Percentiles rank a stretch among this genome's conserved stretches.
Evolutionary conservation across 2,888 invertebrate genomes (phyloP).

Genomic region (Apamea crenata): DNA sequence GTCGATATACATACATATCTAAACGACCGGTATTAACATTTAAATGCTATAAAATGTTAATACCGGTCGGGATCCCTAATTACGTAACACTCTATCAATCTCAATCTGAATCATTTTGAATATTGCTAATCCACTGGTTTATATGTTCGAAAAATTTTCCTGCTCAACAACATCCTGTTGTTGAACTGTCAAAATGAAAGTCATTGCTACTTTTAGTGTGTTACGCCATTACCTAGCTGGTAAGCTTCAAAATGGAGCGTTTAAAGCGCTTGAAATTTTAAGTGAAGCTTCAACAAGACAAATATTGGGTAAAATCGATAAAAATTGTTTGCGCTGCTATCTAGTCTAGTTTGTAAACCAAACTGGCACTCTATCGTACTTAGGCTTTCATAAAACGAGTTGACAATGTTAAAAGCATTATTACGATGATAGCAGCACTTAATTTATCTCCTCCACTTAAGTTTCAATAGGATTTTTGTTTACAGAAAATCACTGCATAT

Average conservation of each 20-base stretch:
- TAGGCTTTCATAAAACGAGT: not conserved
- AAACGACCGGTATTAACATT: conserved; percentile 9
- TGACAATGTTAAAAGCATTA: not conserved
- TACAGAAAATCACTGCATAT: not conserved
- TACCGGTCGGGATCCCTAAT: too few species aligned
- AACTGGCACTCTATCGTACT: not conserved
- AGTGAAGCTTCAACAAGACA: not conserved
- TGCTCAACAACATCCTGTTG: too few species aligned
- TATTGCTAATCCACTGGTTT: too few species aligned
- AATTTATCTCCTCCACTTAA: not conserved
- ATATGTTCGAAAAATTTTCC: too few species aligned
- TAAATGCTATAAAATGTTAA: too few species aligned
- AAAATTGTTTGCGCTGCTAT: not conserved
- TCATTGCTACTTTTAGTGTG: too few species aligned
- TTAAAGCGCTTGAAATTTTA: not conserved
- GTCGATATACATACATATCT: conserved; percentile 28
- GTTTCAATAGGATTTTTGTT: not conserved
- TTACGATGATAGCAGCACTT: not conserved
- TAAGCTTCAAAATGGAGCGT: not conserved
- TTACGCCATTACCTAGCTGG: not conserved
- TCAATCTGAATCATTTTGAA: too few species aligned
- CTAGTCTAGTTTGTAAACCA: not conserved
- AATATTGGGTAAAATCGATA: not conserved
- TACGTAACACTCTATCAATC: too few species aligned
- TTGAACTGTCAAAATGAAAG: too few species aligned